Conservation (phyloP, 2,113 vertebrate species). For the Zapus hudsonius region DNA sequence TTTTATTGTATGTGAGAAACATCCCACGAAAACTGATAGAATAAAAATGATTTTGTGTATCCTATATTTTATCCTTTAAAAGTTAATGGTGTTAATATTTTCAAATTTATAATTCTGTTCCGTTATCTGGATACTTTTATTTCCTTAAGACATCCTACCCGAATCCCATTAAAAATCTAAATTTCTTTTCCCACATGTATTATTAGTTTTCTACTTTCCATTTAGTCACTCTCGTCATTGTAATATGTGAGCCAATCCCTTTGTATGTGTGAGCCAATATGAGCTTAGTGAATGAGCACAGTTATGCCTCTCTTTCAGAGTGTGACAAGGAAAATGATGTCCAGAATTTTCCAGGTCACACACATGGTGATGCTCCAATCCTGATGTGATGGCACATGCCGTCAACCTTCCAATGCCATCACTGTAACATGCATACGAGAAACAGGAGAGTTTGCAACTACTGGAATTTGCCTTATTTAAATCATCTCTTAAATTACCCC, state of each 20-base stretch:
- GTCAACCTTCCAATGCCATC: not conserved
- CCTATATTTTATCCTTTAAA: not conserved
- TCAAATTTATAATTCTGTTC: not conserved
- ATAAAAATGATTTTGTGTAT: conserved; percentile 3
- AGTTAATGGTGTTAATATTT: not conserved
- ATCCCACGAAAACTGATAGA: not conserved
- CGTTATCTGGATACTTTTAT: not conserved
- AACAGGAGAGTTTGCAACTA: not conserved
- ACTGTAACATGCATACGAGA: not conserved
- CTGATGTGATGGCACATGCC: not conserved
- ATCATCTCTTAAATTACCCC: not conserved
- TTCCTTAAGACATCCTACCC: too few relatives aligned
- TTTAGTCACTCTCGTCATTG: not conserved
- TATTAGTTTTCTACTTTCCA: not conserved
- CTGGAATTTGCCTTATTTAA: not conserved
- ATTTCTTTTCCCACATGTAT: not conserved
- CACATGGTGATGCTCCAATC: not conserved
- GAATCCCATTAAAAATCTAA: not conserved
- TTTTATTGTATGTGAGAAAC: not conserved
- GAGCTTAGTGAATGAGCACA: conserved; percentile 1
- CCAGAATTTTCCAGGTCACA: not conserved
- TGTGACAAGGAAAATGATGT: not conserved
- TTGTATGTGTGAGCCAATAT: not conserved
- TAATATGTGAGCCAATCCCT: conserved; percentile 14
- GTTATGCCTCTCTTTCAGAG: conserved; percentile 26